A percentile compares a stretch with the other conserved stretches of the same genome.
Conservation (phyloP, 2,888 invertebrate genomes). For the Lasioglossum oenotherae region DNA sequence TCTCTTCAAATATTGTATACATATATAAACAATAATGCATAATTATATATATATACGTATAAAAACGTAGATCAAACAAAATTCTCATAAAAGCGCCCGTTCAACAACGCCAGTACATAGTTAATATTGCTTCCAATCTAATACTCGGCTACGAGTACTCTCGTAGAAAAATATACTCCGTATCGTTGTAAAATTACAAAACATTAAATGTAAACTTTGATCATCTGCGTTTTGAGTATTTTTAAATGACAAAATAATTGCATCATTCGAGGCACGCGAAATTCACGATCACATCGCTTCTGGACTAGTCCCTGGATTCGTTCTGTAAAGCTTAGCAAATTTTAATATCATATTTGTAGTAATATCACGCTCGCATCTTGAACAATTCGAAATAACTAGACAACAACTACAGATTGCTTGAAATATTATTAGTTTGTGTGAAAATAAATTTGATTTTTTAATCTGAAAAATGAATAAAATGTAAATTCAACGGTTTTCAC, state of each 20-base stretch:
- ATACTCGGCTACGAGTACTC: slow-evolving; percentile 14
- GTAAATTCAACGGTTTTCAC: not conserved
- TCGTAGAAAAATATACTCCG: slow-evolving; percentile 49
- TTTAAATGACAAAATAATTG: slow-evolving; percentile 4
- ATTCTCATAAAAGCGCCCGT: slow-evolving; percentile 21
- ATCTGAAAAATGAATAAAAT: not conserved
- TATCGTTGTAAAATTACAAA: slow-evolving; percentile 6
- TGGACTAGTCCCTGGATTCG: not conserved
- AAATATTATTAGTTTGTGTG: not conserved
- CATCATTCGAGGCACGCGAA: not conserved
- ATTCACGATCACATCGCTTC: slow-evolving; percentile 1
- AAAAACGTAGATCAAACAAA: slow-evolving; percentile 28
- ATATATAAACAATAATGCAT: slow-evolving; percentile 20
- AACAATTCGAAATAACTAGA: not conserved
- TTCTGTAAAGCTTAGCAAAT: not conserved
- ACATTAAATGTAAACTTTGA: not conserved
- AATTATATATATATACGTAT: slow-evolving; percentile 31
- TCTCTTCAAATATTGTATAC: slow-evolving; percentile 7
- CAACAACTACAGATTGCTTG: not conserved
- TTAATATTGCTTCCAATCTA: slow-evolving; percentile 27
- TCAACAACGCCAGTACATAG: slow-evolving; percentile 10
- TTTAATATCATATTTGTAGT: not conserved
- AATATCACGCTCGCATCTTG: not conserved
- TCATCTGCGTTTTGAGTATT: slow-evolving; percentile 21
- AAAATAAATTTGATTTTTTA: not conserved